phyloP scores from a whole-genome alignment of 2,888 invertebrate species.

The Heliconius ismenius region DNA sequence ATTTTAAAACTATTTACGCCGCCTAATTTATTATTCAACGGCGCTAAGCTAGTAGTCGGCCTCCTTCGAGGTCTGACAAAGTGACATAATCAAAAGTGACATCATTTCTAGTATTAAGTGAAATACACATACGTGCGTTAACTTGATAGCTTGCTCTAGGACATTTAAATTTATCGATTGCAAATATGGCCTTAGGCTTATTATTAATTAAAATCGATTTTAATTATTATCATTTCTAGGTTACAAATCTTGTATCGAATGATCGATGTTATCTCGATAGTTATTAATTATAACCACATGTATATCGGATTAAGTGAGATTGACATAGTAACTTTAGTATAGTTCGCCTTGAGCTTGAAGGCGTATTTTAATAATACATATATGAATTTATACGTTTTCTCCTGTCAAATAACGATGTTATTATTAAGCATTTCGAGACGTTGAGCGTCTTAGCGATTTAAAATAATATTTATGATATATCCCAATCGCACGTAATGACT shows the following conservation, averaged over 20 bases:
- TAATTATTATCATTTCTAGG: background rate
- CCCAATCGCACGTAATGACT: too few relatives aligned
- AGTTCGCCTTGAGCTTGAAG: background rate
- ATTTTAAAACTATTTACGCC: constrained; percentile 9
- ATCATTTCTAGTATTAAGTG: constrained; percentile 47
- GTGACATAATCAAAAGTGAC: constrained; percentile 47
- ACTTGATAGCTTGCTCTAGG: constrained; percentile 35
- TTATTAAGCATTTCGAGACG: background rate
- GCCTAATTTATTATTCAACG: constrained; percentile 49
- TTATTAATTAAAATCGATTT: constrained; percentile 7
- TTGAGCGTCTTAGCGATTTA: background rate
- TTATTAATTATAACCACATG: background rate
- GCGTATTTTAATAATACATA: background rate
- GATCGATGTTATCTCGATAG: background rate
- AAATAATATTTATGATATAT: background rate
- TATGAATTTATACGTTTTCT: background rate
- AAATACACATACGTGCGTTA: constrained; percentile 33
- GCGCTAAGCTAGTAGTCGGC: constrained; percentile 40
- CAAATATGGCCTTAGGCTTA: background rate
- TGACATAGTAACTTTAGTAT: background rate
- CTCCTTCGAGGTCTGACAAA: constrained; percentile 47
- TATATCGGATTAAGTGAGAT: background rate
- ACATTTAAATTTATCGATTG: constrained; percentile 22
- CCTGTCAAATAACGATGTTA: background rate
- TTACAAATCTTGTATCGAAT: background rate